A percentile compares a stretch with the other conserved stretches of the same genome.
phyloP scores from a whole-genome alignment of 1,140 invertebrate species.

The Bilobella aurantiaca region DNA sequence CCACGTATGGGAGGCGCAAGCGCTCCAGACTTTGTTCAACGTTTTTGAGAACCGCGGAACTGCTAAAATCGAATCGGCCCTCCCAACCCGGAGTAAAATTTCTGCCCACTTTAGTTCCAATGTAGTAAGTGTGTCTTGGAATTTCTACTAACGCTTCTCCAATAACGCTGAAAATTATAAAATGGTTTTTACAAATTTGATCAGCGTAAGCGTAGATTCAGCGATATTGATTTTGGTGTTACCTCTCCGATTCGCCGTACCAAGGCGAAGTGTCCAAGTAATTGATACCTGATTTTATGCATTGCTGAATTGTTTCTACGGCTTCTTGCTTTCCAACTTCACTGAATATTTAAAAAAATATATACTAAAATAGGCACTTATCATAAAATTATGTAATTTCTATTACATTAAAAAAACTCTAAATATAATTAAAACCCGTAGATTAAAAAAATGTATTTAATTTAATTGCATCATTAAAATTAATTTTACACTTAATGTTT shows the following conservation, averaged over 20 bases:
- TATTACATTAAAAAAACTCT: too few relatives aligned
- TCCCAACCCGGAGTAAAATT: constrained; percentile 57
- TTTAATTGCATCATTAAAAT: too few relatives aligned
- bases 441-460: too few relatives aligned
- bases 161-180: constrained; percentile 63
- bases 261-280: constrained; percentile 64
- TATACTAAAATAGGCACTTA: constrained; percentile 13
- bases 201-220: too few relatives aligned
- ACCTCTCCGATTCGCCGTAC: constrained; percentile 10
- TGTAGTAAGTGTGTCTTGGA: constrained; percentile 70
- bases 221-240: not conserved
- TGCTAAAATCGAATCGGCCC: constrained; percentile 78
- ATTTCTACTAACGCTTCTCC: constrained; percentile 71
- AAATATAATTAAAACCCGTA: too few relatives aligned
- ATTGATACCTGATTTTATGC: constrained; percentile 70
- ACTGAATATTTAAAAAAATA: constrained; percentile 40
- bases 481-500: too few relatives aligned
- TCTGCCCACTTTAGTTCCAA: constrained; percentile 83
- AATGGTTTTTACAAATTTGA: too few relatives aligned
- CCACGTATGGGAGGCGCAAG: constrained; percentile 70
- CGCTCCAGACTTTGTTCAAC: constrained; percentile 65
- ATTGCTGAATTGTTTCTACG: constrained; percentile 55
- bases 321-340: constrained; percentile 51
- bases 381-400: too few relatives aligned
- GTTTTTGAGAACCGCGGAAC: constrained; percentile 58